Evolutionary conservation across 2,888 invertebrate species (phyloP).

Genomic region (Anthophora plumipes): DNA sequence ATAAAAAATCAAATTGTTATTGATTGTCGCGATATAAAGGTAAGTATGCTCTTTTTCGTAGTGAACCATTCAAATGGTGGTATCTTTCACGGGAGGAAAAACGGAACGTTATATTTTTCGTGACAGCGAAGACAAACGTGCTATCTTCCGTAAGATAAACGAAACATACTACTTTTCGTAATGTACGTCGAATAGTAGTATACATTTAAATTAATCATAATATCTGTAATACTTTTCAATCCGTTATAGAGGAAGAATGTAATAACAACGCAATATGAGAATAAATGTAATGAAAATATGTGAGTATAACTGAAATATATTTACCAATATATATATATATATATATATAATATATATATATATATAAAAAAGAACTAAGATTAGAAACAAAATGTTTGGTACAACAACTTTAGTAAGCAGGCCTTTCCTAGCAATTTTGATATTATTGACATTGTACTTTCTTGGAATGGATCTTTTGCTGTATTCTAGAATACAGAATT

Average conservation of each 20-base stretch:
- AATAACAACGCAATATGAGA: not conserved
- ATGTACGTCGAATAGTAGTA: too few relatives aligned
- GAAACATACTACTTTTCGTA: too few relatives aligned
- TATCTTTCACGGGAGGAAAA: too few relatives aligned
- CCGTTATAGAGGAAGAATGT: not conserved
- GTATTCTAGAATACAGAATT: constrained; percentile 90
- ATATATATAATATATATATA: constrained; percentile 2
- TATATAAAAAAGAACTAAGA: constrained; percentile 26
- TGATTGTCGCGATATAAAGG: too few relatives aligned
- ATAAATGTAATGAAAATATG: not conserved
- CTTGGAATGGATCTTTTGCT: constrained; percentile 90
- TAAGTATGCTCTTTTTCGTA: too few relatives aligned
- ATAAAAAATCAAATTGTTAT: too few relatives aligned
- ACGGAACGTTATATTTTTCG: too few relatives aligned
- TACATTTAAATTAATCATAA: constrained; percentile 2
- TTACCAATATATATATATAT: not conserved
- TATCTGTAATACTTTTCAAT: not conserved
- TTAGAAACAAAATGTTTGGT: constrained; percentile 58
- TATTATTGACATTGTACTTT: constrained; percentile 86
- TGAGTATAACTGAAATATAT: not conserved
- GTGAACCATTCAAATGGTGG: too few relatives aligned
- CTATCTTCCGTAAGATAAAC: too few relatives aligned
- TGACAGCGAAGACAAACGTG: too few relatives aligned
- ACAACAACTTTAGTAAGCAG: constrained; percentile 56
- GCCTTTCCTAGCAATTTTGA: constrained; percentile 86